phyloP scores from a whole-genome alignment of 2,797 vertebrate species.

The Sebastes taczanowskii region DNA sequence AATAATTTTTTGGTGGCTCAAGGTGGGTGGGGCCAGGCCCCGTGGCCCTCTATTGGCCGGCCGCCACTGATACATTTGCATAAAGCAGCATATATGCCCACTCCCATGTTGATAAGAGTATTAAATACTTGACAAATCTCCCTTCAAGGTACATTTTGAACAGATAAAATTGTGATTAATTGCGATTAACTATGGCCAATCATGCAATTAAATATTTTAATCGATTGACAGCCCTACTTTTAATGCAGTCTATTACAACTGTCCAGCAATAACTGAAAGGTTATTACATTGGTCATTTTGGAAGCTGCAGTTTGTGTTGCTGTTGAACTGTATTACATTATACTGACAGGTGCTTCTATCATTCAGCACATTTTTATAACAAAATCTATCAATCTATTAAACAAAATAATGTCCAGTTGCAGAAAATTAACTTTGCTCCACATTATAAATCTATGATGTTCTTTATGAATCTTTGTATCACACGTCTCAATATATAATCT shows the following conservation, averaged over 20 bases:
- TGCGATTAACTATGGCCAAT: too few species aligned
- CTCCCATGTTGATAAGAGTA: too few species aligned
- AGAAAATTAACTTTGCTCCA: not conserved
- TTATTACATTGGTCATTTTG: not conserved
- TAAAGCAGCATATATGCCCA: too few species aligned
- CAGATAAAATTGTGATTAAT: too few species aligned
- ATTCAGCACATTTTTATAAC: not conserved
- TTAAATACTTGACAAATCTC: too few species aligned
- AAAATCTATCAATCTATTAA: not conserved
- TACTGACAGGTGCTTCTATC: not conserved
- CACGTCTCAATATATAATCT: not conserved
- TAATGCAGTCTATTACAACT: not conserved
- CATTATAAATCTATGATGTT: not conserved
- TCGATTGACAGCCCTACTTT: not conserved
- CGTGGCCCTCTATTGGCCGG: too few species aligned
- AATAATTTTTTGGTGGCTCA: too few species aligned
- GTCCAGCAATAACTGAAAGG: not conserved
- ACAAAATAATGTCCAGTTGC: not conserved
- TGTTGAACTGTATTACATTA: not conserved
- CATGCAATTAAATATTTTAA: too few species aligned
- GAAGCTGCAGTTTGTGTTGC: not conserved
- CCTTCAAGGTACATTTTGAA: too few species aligned
- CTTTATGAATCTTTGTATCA: not conserved
- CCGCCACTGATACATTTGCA: too few species aligned
- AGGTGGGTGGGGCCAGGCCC: too few species aligned